These are phyloP conservation scores for Protobothrops flavoviridis DNA, from an alignment of 2,113 vertebrate genomes.

Conservation along the genomic window DNA sequence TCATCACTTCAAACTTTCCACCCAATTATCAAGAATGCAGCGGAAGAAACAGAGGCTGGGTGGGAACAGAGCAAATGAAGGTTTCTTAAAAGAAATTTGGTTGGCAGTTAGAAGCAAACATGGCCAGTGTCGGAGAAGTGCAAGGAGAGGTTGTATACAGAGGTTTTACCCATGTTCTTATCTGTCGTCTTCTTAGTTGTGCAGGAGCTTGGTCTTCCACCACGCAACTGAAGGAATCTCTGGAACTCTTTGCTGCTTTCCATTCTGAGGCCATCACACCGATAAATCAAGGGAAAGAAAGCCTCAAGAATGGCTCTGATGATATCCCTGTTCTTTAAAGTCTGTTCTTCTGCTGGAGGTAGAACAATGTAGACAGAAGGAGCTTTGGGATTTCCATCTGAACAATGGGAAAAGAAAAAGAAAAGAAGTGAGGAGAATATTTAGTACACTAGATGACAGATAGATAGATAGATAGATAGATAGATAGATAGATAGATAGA, in stretches of 20 bases:
- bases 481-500: no score
- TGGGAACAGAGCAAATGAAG: not conserved
- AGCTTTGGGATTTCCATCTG: not conserved
- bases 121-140: not conserved
- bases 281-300: no score
- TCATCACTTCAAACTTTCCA: not conserved
- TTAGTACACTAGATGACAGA: not conserved
- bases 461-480: no score
- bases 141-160: no score
- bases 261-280: constrained; percentile 47
- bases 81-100: no score
- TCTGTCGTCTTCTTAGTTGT: no score
- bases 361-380: constrained; percentile 53
- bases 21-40: not conserved
- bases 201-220: no score
- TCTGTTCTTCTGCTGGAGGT: constrained; percentile 46
- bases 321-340: no score
- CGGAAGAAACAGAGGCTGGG: not conserved
- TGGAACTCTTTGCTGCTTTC: no score
- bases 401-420: not conserved
- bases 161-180: no score
- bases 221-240: no score
- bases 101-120: constrained; percentile 52
- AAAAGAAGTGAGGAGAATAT: not conserved
- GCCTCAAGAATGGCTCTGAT: no score